A percentile compares a stretch with the other conserved stretches of the same genome.
phyloP scores from a whole-genome alignment of 2,888 invertebrate genomes.

The Cryptus viduatorius region DNA sequence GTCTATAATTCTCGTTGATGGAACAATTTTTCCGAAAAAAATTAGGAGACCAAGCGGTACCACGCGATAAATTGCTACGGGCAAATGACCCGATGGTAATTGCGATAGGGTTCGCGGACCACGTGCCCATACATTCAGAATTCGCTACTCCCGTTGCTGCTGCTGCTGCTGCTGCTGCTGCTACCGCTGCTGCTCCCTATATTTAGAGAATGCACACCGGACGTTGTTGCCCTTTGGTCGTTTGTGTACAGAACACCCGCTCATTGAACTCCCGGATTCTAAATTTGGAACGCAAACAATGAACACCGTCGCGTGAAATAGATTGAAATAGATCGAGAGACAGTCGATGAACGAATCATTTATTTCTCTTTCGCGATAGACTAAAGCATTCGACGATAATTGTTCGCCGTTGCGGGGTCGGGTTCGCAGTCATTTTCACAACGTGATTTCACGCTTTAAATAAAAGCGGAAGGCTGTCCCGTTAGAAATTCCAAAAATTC shows the following conservation, averaged over 20 bases:
- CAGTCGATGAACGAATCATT: background rate
- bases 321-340: slow-evolving; percentile 12
- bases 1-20: slow-evolving; percentile 17
- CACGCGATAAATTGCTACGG: slow-evolving; percentile 52
- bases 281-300: slow-evolving; percentile 69
- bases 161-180: slow-evolving; percentile 9
- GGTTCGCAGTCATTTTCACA: too few relatives aligned
- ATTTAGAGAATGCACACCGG: slow-evolving; percentile 72
- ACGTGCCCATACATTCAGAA: slow-evolving; percentile 47
- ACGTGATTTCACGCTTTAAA: too few relatives aligned
- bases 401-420: background rate
- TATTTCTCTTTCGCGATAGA: slow-evolving; percentile 8
- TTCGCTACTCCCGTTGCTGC: background rate
- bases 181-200: slow-evolving; percentile 62
- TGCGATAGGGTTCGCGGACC: slow-evolving; percentile 65
- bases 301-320: slow-evolving; percentile 31
- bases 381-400: background rate
- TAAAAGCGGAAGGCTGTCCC: too few relatives aligned
- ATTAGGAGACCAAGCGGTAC: background rate
- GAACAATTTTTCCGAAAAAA: slow-evolving; percentile 38
- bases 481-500: too few relatives aligned
- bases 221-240: slow-evolving; percentile 70
- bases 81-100: slow-evolving; percentile 62
- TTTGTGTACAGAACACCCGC: slow-evolving; percentile 46
- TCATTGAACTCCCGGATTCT: slow-evolving; percentile 54